A percentile compares a stretch with the other conserved stretches of the same genome.
Evolutionary conservation across 2,113 vertebrate species (phyloP).

Genomic region (Embiotoca jacksoni): DNA sequence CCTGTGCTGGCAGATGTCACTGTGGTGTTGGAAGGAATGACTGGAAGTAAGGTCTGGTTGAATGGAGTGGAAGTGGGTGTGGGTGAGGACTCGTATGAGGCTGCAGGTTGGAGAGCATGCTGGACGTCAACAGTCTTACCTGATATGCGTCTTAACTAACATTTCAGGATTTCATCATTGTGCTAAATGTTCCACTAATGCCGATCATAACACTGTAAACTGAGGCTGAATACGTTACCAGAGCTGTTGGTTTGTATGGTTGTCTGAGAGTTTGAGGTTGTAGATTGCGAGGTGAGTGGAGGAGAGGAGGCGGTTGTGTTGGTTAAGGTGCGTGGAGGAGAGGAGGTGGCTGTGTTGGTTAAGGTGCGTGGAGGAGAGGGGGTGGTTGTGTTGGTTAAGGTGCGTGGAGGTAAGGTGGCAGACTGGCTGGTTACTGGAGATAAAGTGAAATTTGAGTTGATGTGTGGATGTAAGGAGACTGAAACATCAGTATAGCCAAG

Average conservation of each 20-base stretch:
- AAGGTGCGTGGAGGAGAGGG: not conserved
- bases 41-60: conserved; percentile 11
- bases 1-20: not conserved
- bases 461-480: not conserved
- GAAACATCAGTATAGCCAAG: conserved; percentile 10
- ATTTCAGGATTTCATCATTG: not conserved
- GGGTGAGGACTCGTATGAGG: not conserved
- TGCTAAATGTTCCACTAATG: not conserved
- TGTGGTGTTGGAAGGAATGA: not conserved
- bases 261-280: not conserved
- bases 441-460: rapidly evolving
- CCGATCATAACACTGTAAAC: not conserved
- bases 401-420: conserved; percentile 10
- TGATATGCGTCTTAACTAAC: not conserved
- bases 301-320: rapidly evolving
- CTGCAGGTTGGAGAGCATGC: conserved; percentile 58
- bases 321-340: not conserved
- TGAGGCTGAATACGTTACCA: conserved; percentile 52
- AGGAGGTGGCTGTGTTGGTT: not conserved
- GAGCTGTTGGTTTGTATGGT: rapidly evolving
- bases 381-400: rapidly evolving
- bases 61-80: not conserved
- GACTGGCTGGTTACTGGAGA: no score
- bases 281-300: not conserved
- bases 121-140: conserved; percentile 31